phyloP scores from a whole-genome alignment of 2,797 vertebrate species.

The Passerculus sandwichensis region DNA sequence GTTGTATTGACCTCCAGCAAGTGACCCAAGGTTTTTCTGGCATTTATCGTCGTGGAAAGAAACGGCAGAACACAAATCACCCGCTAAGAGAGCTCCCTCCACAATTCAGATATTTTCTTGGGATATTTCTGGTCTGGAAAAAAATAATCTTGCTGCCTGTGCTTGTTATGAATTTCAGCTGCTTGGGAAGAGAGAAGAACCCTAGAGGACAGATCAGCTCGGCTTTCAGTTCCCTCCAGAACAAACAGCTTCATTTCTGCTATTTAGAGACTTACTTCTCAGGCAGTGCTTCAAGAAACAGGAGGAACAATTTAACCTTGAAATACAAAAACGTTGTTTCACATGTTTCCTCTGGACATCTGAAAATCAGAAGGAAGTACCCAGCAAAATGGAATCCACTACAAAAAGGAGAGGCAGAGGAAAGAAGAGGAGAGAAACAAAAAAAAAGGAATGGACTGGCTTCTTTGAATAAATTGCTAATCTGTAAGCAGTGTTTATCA shows the following conservation, averaged over 20 bases:
- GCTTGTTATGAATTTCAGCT: not conserved
- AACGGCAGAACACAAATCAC: not conserved
- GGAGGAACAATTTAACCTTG: not conserved
- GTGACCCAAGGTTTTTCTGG: not conserved
- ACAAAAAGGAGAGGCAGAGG: not conserved
- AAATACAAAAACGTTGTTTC: not conserved
- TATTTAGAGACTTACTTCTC: not conserved
- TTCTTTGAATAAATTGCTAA: not conserved
- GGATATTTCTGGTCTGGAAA: not conserved
- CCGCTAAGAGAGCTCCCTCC: not conserved
- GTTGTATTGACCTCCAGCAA: not conserved
- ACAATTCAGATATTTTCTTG: not conserved
- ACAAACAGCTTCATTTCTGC: not conserved
- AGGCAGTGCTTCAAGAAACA: not conserved
- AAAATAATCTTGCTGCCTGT: not conserved
- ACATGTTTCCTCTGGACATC: not conserved
- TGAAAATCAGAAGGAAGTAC: not conserved
- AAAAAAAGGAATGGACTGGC: not conserved
- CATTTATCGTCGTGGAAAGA: not conserved
- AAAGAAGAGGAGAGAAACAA: not conserved
- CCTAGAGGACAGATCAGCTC: not conserved
- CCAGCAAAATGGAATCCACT: not conserved
- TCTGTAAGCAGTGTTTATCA: not conserved
- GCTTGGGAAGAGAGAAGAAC: not conserved
- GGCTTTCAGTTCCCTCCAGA: not conserved